phyloP scores from a whole-genome alignment of 2,888 invertebrate genomes.

The Calliphora vomitoria region DNA sequence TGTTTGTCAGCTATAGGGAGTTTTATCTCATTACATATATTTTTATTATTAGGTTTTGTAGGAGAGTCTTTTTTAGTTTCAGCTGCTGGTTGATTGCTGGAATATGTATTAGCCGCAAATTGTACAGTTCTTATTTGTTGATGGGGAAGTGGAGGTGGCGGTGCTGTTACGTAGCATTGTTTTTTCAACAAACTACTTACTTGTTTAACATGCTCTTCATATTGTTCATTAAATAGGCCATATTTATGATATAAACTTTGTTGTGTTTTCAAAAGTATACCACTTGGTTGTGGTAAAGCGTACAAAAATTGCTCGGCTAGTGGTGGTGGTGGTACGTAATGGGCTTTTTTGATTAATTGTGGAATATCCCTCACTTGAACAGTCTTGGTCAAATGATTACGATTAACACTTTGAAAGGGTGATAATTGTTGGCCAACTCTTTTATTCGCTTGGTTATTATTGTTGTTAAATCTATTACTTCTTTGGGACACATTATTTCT shows the following conservation, averaged over 20 bases:
- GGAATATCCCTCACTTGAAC: constrained; percentile 9
- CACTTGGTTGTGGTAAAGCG: constrained; percentile 59
- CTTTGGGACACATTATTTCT: background rate
- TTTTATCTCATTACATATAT: background rate
- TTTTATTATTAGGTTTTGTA: background rate
- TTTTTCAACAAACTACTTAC: constrained; percentile 34
- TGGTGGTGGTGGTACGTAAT: background rate
- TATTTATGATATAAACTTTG: background rate
- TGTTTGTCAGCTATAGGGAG: background rate
- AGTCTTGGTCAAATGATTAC: constrained; percentile 9
- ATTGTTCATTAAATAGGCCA: background rate
- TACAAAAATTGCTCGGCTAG: constrained; percentile 1
- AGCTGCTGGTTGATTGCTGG: background rate
- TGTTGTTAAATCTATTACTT: constrained; percentile 24
- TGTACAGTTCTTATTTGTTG: constrained; percentile 20
- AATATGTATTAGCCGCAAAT: constrained; percentile 9
- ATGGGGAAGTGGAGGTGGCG: constrained; percentile 15
- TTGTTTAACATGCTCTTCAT: constrained; percentile 15
- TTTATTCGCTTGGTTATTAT: background rate
- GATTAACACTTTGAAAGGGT: constrained; percentile 54
- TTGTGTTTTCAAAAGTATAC: constrained; percentile 10
- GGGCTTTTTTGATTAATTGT: background rate
- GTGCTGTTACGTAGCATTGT: background rate
- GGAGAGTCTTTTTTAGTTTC: background rate
- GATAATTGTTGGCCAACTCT: constrained; percentile 36